Evolutionary conservation across 2,113 vertebrate species (phyloP).

Genomic region (Scartelaos histophorus): DNA sequence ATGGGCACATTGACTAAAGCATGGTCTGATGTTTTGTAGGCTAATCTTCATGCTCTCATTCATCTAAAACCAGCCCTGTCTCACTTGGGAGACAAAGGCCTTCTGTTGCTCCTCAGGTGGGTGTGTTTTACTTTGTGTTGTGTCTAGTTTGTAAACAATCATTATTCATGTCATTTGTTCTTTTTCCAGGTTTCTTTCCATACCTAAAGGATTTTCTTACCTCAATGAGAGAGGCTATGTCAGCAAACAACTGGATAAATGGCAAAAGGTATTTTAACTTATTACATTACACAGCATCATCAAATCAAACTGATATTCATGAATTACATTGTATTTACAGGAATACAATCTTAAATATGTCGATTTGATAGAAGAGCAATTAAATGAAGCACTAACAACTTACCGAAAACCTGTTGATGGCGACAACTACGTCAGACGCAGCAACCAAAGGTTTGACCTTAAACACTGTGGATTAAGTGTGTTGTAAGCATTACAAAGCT

Average conservation of each 20-base stretch:
- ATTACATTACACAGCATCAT: not conserved
- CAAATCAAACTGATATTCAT: not conserved
- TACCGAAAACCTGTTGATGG: constrained; percentile 97
- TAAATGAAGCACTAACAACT: constrained; percentile 97
- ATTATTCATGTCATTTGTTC: constrained; percentile 23
- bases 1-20: not conserved
- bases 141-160: not conserved
- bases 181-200: constrained; percentile 90
- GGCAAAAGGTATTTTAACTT: constrained; percentile 88
- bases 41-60: constrained; percentile 96
- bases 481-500: not conserved
- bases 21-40: constrained; percentile 75
- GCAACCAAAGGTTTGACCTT: constrained; percentile 88
- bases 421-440: constrained; percentile 96
- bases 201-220: constrained; percentile 98
- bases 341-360: constrained; percentile 98
- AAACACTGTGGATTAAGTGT: not conserved
- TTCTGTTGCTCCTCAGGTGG: constrained; percentile 93
- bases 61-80: constrained; percentile 97
- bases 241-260: constrained; percentile 96
- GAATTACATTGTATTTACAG: constrained; percentile 59
- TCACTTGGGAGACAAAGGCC: constrained; percentile 96
- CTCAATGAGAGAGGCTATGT: constrained; percentile 97
- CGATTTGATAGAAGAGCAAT: constrained; percentile 94
- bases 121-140: not conserved